Percentiles rank a stretch among this genome's conserved stretches.
These are phyloP conservation scores for Artibeus jamaicensis DNA, from an alignment of 2,797 vertebrate species.

Conservation along the genomic window DNA sequence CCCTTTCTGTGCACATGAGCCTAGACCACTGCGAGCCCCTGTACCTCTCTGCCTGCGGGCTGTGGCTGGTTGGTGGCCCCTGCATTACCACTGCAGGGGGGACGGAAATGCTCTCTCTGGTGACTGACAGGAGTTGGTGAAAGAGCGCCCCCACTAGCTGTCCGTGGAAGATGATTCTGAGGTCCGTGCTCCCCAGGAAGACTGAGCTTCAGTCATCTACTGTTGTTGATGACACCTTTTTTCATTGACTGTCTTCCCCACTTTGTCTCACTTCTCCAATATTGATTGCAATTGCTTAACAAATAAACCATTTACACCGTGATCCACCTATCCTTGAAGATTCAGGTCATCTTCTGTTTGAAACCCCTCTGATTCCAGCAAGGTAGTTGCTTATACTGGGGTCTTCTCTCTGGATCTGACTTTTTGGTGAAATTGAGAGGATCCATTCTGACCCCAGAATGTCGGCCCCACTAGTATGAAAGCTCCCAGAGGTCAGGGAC, in stretches of 20 bases:
- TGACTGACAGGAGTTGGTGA: too few relatives aligned
- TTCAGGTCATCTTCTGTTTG: neutral
- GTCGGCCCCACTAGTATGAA: too few relatives aligned
- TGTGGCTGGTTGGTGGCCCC: neutral
- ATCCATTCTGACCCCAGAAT: neutral
- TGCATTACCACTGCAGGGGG: accelerated
- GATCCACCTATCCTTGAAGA: neutral
- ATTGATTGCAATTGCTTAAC: neutral
- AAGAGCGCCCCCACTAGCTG: neutral
- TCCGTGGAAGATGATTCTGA: neutral
- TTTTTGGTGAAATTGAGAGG: neutral
- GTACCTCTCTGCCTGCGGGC: accelerated
- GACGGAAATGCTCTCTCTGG: neutral
- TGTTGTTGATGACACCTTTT: neutral
- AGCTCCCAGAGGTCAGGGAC: neutral
- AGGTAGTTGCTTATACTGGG: accelerated
- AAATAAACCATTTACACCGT: neutral
- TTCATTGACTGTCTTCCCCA: neutral
- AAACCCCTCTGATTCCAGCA: neutral
- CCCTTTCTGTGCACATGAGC: neutral
- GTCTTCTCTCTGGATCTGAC: neutral
- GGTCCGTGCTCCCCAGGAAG: neutral
- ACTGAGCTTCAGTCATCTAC: neutral
- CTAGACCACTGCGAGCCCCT: accelerated
- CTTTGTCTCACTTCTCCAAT: neutral